These are phyloP conservation scores for Rhombomys opimus DNA, from an alignment of 2,113 vertebrate species.

Conservation along the genomic window DNA sequence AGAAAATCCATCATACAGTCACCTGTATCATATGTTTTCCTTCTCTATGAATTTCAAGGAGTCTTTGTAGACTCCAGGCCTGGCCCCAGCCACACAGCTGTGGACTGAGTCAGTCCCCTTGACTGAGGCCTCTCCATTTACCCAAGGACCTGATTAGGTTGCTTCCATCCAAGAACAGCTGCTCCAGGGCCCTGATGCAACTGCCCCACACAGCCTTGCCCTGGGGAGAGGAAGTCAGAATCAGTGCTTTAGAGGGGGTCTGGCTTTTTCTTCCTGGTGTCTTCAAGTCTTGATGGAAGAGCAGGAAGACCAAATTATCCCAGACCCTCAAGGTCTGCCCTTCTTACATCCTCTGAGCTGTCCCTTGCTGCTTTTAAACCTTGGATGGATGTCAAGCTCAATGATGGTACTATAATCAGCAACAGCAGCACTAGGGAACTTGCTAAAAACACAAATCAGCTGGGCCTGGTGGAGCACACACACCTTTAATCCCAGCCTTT, in stretches of 20 bases:
- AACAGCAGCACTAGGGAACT: background rate
- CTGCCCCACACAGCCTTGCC: no score
- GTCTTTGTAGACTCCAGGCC: background rate
- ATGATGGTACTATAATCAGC: background rate
- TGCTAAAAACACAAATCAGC: background rate
- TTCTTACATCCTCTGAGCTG: background rate
- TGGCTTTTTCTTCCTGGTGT: background rate
- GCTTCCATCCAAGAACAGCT: conserved; percentile 3
- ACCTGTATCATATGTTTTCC: background rate
- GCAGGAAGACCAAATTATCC: background rate
- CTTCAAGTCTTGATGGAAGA: background rate
- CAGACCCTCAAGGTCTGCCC: background rate
- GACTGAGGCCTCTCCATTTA: background rate
- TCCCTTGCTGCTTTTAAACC: background rate
- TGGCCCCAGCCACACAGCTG: background rate
- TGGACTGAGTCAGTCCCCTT: rapidly evolving
- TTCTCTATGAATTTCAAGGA: background rate
- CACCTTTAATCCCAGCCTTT: background rate
- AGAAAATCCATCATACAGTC: background rate
- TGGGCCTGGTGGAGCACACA: background rate
- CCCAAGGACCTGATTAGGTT: conserved; percentile 44
- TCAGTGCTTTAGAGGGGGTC: background rate
- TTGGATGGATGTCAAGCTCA: background rate
- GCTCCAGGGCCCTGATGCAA: background rate
- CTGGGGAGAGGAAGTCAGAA: background rate